Evolutionary conservation across 1,140 invertebrate species (phyloP).

Genomic region (Pachyrhynchus sulphureomaculatus): DNA sequence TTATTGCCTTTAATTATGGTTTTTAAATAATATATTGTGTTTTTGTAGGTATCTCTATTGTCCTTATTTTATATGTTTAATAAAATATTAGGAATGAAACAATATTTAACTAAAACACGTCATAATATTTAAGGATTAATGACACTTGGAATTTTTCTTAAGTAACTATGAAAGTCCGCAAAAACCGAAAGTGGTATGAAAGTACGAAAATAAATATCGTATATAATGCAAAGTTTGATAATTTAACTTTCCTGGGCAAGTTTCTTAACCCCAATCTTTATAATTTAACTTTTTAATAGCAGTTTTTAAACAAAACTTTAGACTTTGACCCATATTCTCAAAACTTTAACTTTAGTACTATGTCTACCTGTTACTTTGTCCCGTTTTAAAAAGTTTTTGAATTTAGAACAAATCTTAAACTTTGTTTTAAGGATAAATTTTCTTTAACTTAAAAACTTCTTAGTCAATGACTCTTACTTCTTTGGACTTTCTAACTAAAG

Average conservation of each 20-base stretch:
- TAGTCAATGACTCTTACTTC: slow-evolving; percentile 18
- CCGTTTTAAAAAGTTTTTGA: slow-evolving; percentile 29
- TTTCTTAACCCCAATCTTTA: slow-evolving; percentile 38
- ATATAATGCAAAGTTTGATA: slow-evolving; percentile 40
- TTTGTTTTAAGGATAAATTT: slow-evolving; percentile 33
- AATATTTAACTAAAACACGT: too few relatives aligned
- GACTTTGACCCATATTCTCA: slow-evolving; percentile 40
- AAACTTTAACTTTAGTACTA: slow-evolving; percentile 36
- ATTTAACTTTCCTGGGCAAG: slow-evolving; percentile 36
- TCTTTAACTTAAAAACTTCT: slow-evolving; percentile 10
- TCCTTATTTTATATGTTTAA: too few relatives aligned
- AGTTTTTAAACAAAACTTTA: slow-evolving; percentile 42
- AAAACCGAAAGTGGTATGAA: neutral
- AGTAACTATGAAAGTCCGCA: neutral
- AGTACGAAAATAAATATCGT: slow-evolving; percentile 32
- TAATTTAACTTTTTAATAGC: slow-evolving; percentile 43
- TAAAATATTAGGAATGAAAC: too few relatives aligned
- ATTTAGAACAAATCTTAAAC: slow-evolving; percentile 30
- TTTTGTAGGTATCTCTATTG: too few relatives aligned
- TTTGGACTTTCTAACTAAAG: slow-evolving; percentile 7
- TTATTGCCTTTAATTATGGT: too few relatives aligned
- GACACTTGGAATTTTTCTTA: too few relatives aligned
- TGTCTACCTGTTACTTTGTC: slow-evolving; percentile 31
- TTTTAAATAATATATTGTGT: too few relatives aligned
- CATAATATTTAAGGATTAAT: too few relatives aligned